Base-by-base conservation (phyloP, 2,888 invertebrate genomes). In the Busseola fusca region DNA sequence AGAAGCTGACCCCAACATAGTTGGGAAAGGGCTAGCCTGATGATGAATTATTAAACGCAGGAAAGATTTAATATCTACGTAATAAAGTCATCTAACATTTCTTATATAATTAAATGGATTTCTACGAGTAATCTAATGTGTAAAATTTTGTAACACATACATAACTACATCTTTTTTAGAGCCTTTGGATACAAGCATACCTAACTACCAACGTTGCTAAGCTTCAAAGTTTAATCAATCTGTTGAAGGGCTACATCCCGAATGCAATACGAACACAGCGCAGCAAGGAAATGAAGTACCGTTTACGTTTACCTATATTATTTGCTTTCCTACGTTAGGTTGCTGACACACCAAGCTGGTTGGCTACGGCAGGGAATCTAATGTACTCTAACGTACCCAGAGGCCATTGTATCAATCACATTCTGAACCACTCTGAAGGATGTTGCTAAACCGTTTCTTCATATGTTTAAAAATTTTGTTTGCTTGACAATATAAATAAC, bases 271-370 rank as follows among this genome's bases (percentile, higher is more conserved):
- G 87, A 78, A 81, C 52, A 70, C 30, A 56, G 57, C 74, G 82
- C 85, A 83, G 78, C 69, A 80, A 88, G 89, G 89, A 89, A 90
- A 90, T 90, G 88, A 88, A 84, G 78, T 77, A 80, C 82, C 75
- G 64, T 84, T 74, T 74, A 64, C 59, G 37, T 69, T 85, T 84
- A 84, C 81, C 80, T 76, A 83, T 81, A 84, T 84, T 85, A 78
- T 83, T 76, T 76, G 56, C 50, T 65, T 59, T 50, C 27, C 57
- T 50, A 50, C 60, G 57, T 64, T 65, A 69, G 69, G 69, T 48
- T 57, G 57, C 68, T 30, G 34, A 67, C 40, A 21, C 62, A 75
- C 52, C 52, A 21, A 59, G 71, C 65, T 63, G 62, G 52, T 64
- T 27, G 25, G 12, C 27, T 60, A 4, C 1, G 3, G 30, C 25